Percentiles rank a stretch among this genome's conserved stretches.
phyloP scores from a whole-genome alignment of 2,797 vertebrate species.

The Periparus ater region DNA sequence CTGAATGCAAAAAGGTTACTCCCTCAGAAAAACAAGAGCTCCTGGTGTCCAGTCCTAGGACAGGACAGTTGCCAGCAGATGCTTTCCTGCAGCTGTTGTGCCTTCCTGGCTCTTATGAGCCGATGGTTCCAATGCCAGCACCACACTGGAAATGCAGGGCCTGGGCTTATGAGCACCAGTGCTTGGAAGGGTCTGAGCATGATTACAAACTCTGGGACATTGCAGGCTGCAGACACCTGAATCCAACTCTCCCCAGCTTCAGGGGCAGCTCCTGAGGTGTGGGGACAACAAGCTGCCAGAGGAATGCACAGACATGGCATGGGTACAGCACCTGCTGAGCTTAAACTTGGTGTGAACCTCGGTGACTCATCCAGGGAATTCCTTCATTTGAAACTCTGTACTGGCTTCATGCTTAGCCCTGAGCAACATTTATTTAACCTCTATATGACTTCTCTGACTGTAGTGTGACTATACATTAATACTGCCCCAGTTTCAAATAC shows the following conservation, averaged over 20 bases:
- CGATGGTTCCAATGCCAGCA: neutral
- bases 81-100: neutral
- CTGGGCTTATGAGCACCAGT: neutral
- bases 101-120: neutral
- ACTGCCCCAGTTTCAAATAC: neutral
- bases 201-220: neutral
- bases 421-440: neutral
- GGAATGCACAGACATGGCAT: rapidly evolving
- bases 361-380: neutral
- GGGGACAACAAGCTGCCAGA: neutral
- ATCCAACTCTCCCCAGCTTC: rapidly evolving
- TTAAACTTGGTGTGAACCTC: neutral
- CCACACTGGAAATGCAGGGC: rapidly evolving
- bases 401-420: neutral
- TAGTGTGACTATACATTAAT: neutral
- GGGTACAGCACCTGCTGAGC: neutral
- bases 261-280: neutral
- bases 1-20: neutral
- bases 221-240: neutral
- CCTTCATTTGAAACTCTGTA: neutral
- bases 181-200: neutral
- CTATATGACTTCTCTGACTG: neutral
- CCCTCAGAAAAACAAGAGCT: neutral
- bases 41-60: neutral
- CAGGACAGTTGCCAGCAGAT: neutral